These are phyloP conservation scores for Hylaeus volcanicus DNA, from an alignment of 1,140 invertebrate genomes.

Conservation along the genomic window DNA sequence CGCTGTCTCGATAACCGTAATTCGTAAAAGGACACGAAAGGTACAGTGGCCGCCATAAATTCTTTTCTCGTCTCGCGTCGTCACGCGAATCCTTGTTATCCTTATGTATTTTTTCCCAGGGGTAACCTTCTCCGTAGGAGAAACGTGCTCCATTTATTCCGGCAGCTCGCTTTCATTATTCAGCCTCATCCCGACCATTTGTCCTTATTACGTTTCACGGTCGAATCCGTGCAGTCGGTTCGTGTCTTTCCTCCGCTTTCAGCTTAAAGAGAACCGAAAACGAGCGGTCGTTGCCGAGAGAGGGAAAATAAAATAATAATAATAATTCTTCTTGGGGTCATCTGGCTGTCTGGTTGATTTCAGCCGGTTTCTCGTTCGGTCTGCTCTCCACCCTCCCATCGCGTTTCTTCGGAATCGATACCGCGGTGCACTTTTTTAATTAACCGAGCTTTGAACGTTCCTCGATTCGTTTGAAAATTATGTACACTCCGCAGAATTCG, in stretches of 20 bases:
- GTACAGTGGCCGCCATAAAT: conserved; percentile 15
- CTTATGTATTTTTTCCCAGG: conserved; percentile 16
- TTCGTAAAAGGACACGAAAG: background rate
- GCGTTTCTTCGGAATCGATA: background rate
- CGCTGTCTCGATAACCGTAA: background rate
- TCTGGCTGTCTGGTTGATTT: no score
- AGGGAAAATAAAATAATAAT: no score
- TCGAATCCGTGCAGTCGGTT: background rate
- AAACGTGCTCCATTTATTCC: conserved; percentile 30
- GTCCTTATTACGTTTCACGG: conserved; percentile 39
- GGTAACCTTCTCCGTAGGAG: background rate
- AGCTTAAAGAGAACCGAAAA: conserved; percentile 3
- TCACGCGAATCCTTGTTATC: conserved; percentile 30
- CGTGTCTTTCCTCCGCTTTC: background rate
- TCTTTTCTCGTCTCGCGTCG: background rate
- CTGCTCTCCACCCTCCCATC: background rate
- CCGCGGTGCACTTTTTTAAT: background rate
- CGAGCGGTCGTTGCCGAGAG: background rate
- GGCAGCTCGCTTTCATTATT: conserved; percentile 6
- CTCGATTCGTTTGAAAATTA: conserved; percentile 18
- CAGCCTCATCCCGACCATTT: conserved; percentile 13
- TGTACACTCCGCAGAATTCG: background rate
- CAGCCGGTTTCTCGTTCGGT: background rate
- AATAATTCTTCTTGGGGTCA: no score
- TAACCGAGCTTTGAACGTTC: background rate